Base-by-base conservation (phyloP, 2,888 invertebrate genomes). In the Atethmia centrago region DNA sequence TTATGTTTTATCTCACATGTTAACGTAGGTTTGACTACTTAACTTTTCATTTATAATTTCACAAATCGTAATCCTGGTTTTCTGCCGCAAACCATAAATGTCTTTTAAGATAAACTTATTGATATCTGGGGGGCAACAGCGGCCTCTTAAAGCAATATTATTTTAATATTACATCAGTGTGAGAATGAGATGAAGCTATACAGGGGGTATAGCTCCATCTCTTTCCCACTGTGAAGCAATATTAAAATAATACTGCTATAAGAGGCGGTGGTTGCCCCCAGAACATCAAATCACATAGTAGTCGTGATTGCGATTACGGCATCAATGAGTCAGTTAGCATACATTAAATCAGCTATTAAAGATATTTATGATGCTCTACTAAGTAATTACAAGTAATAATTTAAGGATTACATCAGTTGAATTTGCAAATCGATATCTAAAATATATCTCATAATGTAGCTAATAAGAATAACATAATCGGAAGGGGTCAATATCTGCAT, bases 371-470 rank as follows among this genome's bases (percentile, higher is more conserved):
- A 51, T 7, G 10, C 12, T 28, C 12, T 45, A 47, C 49, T 47
- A 42, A 65, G 82, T 65, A 81, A 79, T 81, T 79, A 69, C 19
- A 51, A 67, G 49, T 51, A 75, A 75, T 79, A 81, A 68, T 79
- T 81, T 66, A n/a, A 25, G 31, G 36, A 79, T 81, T 81, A 81
- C 69, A 62, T 81, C 82, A 76, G 76, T 16, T 14, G 14, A 53
- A 79, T 79, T 81, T 55, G 82, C 69, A 12, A 76, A 61, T n/a
- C n/a, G 25, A 40, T n/a, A 56, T 81, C 49, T 40, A 45, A 62
- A 65, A 36, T 36, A 36, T 56, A 58, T 75, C 55, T 56, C n/a
- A 51, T 69, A 21, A 62, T 56, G 19, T 51, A 19, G 66, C 61
- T 63, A 58, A 71, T 79, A 71, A 40, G 42, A 58, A 71, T 79